phyloP scores from a whole-genome alignment of 2,797 vertebrate genomes.

The Rhinophrynus dorsalis region DNA sequence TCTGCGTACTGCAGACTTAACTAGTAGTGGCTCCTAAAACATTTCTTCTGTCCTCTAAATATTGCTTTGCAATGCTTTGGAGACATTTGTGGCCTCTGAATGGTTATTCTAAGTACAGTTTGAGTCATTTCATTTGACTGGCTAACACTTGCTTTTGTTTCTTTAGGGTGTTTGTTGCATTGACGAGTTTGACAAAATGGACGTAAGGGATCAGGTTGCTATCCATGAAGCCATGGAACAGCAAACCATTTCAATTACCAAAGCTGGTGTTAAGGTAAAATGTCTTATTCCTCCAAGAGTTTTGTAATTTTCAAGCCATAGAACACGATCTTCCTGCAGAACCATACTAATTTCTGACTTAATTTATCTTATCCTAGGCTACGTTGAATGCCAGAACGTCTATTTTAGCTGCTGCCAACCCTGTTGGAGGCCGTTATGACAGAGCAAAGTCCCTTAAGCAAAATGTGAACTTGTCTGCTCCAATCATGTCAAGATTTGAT shows the following conservation, averaged over 20 bases:
- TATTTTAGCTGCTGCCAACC: slow-evolving; percentile 97
- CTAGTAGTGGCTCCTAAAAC: too few species aligned
- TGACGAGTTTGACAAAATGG: slow-evolving; percentile 99
- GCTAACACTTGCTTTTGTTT: not conserved
- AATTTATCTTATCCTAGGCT: slow-evolving; percentile 68
- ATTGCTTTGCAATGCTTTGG: not conserved
- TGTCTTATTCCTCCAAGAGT: not conserved
- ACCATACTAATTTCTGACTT: not conserved
- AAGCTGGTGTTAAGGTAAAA: slow-evolving; percentile 95
- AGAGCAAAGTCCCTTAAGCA: slow-evolving; percentile 96
- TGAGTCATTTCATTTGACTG: not conserved
- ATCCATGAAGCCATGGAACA: slow-evolving; percentile 99
- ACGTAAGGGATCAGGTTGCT: slow-evolving; percentile 91
- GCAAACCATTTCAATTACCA: slow-evolving; percentile 98
- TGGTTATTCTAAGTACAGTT: not conserved
- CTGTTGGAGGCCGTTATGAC: slow-evolving; percentile 88
- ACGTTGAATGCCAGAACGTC: slow-evolving; percentile 96
- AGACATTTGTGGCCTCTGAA: too few species aligned
- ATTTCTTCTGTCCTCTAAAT: too few species aligned
- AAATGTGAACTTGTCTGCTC: slow-evolving; percentile 92
- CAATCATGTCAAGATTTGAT: slow-evolving; percentile 98
- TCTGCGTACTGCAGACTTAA: not conserved
- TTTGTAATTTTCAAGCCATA: too few species aligned
- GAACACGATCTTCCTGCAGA: not conserved
- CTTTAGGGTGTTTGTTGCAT: slow-evolving; percentile 95